These are phyloP conservation scores for Cosmia pyralina DNA, from an alignment of 2,888 invertebrate genomes.

Conservation along the genomic window DNA sequence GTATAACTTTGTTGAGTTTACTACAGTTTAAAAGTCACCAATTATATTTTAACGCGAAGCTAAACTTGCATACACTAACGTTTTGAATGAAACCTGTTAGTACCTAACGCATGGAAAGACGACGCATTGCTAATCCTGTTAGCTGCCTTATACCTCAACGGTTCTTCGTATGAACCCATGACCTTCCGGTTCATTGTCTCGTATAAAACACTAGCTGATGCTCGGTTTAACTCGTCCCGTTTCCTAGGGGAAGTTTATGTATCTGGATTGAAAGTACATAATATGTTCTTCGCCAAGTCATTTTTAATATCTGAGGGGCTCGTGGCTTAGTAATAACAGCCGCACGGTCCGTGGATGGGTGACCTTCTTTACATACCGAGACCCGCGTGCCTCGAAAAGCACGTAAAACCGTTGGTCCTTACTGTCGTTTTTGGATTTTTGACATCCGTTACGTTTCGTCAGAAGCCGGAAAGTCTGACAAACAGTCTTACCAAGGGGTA, in stretches of 20 bases:
- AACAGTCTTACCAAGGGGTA: too few relatives aligned
- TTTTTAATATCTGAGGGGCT: background rate
- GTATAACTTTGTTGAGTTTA: background rate
- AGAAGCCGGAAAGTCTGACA: too few relatives aligned
- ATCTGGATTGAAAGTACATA: background rate
- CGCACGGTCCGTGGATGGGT: too few relatives aligned
- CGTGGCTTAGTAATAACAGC: too few relatives aligned
- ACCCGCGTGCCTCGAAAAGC: too few relatives aligned
- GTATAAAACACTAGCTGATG: background rate
- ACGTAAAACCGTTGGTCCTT: too few relatives aligned
- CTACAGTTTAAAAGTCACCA: background rate
- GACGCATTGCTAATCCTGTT: conserved; percentile 47
- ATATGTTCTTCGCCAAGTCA: background rate
- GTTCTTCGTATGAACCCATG: conserved; percentile 31
- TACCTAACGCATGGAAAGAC: conserved; percentile 41
- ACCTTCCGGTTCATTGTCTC: conserved; percentile 29
- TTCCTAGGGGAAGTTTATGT: too few relatives aligned
- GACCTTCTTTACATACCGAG: too few relatives aligned
- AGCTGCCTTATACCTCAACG: conserved; percentile 35
- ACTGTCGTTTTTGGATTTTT: too few relatives aligned
- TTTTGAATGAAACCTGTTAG: conserved; percentile 46
- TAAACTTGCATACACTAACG: conserved; percentile 18
- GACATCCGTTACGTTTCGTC: too few relatives aligned
- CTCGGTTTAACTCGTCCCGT: too few relatives aligned
- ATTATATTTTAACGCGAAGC: conserved; percentile 9